A percentile compares a stretch with the other conserved stretches of the same genome.
Conservation (phyloP, 2,888 invertebrate species). For the Nasonia oneida region DNA sequence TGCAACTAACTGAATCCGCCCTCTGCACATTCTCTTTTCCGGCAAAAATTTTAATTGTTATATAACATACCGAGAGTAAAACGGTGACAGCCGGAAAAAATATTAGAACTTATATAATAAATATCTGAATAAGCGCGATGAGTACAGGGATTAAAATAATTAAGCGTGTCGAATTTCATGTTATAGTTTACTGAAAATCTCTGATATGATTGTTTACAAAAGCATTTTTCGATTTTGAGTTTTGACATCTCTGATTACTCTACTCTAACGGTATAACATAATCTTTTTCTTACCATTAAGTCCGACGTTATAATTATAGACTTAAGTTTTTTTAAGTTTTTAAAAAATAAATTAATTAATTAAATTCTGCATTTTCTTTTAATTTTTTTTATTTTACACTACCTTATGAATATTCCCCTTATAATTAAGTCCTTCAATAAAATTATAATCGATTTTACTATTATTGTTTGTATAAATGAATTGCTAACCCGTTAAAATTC, state of each 20-base stretch:
- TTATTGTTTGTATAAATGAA: neutral
- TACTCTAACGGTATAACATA: conserved; percentile 41
- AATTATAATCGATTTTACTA: neutral
- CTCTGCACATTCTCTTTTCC: too few species aligned
- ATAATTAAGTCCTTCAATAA: neutral
- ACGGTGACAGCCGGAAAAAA: too few species aligned
- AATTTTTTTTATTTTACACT: conserved; percentile 56
- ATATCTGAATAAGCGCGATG: too few species aligned
- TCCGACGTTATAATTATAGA: conserved; percentile 66
- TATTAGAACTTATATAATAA: too few species aligned
- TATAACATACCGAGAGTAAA: too few species aligned
- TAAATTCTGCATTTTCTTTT: conserved; percentile 73
- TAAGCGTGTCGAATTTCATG: conserved; percentile 55
- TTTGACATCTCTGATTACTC: conserved; percentile 56
- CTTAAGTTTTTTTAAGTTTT: conserved; percentile 66
- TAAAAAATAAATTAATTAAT: conserved; percentile 73
- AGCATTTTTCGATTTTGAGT: conserved; percentile 59
- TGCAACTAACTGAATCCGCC: too few species aligned
- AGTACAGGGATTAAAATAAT: conserved; percentile 23
- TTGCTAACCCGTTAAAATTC: neutral
- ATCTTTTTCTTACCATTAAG: conserved; percentile 63
- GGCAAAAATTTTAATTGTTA: too few species aligned
- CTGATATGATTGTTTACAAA: conserved; percentile 47
- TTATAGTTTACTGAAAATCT: conserved; percentile 52
- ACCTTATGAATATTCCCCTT: conserved; percentile 26